Evolutionary conservation across 1,140 invertebrate genomes (phyloP), one percentile per base, ranked within the genome.

Genomic region (Zeugodacus cucurbitae): DNA sequence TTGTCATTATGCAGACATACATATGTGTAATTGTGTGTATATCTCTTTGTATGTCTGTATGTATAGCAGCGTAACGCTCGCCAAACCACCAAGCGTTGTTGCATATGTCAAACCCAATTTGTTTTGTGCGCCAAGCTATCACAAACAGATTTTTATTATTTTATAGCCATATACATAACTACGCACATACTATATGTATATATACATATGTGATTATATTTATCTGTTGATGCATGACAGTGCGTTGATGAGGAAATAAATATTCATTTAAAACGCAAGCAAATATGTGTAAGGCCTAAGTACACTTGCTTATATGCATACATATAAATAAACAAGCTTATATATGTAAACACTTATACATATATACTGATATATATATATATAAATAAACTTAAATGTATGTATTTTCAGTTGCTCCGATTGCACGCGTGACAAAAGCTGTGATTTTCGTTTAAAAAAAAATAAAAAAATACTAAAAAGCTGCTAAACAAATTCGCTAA

Each of bases 161-260:
- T 62, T 11, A 82, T 82, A 26, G 11, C n/a, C 29, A 54, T 54
- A 0, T 54, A 54, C 2, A 54, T 11, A 48, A 48, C 8, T 3
- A 11, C 44, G 3, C 10, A 44, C 10, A 8, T 44, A 48, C 44
- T 37, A 37, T 34, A 41, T 70, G 5, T 54, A 3, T 48, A 48
- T 54, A 54, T 20, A 54, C 48, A 54, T n/a, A n/a, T n/a, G n/a
- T n/a, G n/a, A 34, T 48, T 82, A 3, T 29, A 48, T 22, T 17
- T n/a, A 34, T 17, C 14, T 54, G 41, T 82, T 29, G 20, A 5
- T 48, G 41, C n/a, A 48, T 48, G 41, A 3, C 22, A 22, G 17
- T 29, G 74, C 41, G n/a, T 82, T 48, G 74, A 82, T 82, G 41
- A 82, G 74, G 74, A 82, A 82, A 82, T 82, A 82, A 48, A 82